Base-by-base conservation (phyloP, 2,888 invertebrate genomes). In the Caenorhabditis doughertyi region DNA sequence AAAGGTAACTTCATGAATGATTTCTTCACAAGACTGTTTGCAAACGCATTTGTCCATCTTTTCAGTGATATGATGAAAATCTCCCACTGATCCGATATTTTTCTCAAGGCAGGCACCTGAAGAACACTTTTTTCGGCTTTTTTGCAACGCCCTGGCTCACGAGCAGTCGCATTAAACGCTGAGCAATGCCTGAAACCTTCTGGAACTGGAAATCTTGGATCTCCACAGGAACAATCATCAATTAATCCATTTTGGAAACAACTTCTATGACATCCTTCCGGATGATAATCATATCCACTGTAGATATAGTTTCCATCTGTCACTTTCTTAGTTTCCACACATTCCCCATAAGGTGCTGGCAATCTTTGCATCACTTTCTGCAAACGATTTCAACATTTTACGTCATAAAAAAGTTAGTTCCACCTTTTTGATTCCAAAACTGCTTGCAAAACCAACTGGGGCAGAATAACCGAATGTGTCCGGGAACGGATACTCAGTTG, bases 381-480 rank as follows among this genome's bases (percentile, higher is more conserved):
- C 18, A 85, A 80, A 42, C 42, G 1, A 53, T 39, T 56, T 35
- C 21, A 32, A 29, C 9, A 18, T 25, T 39, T 44, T 11, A 65
- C 74, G 74, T 76, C 74, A 76, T 29, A n/a, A 18, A n/a, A n/a
- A n/a, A 76, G 53, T 64, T 23, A 39, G 23, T 56, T 67, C 58
- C 39, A 84, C 86, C 84, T 88, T 88, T 53, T 87, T 87, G 62
- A 88, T 84, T 71, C 88, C 88, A 47, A 88, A 88, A 42, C 84
- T 85, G 53, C 82, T 82, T 11, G 86, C 85, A 74, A 87, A 88
- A 29, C 87, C 88, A 74, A 87, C 87, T 32, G 88, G 88, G 1
- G 88, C 88, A 16, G 85, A 85, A 71, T 87, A 86, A 35, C 88
- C 88, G 44, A 88, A 88, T 4, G 88, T 87, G 55, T 88, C 88